Evolutionary conservation across 2,797 vertebrate genomes (phyloP), one percentile per base, ranked within the genome.

Genomic region (Myotis daubentonii): DNA sequence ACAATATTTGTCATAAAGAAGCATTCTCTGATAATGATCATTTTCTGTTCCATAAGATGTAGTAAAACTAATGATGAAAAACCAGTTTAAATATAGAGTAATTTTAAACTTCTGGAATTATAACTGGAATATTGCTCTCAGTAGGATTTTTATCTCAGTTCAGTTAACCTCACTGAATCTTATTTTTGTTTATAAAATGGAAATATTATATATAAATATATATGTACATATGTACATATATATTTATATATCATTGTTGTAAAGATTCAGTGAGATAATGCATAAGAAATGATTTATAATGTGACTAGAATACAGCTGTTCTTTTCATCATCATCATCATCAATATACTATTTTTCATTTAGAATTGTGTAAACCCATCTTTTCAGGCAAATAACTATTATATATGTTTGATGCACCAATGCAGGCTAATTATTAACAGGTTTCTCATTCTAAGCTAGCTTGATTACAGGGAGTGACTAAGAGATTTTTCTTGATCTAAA

Each of bases 81-180:
- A 8, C 1, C 5, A 49, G 2, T 62, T 78, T 84, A 87, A 79
- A 83, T 41, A 89, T 15, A 51, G 1, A 87, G 15, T 79, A 19
- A 90, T 93, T 88, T 89, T 82, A 55, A 93, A 74, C 49, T 81
- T 68, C 33, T 89, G 6, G 4, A 91, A 8, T 33, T 83, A 13
- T 20, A 81, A 6, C 38, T 68, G 9, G 12, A 74, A 33, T 57
- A 41, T 2, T 87, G 36, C 6, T 38, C 5, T 78, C n/a, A 92
- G 15, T 6, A 83, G 57, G 3, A 90, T 75, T 92, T 92, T 95
- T 41, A 47, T 62, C 11, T 91, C 25, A 30, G 16, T 28, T 60
- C 74, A 76, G 5, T 71, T 71, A 80, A 72, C 2, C 4, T 38
- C 51, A 47, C 5, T 49, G 17, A 78, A 71, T 1, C 7, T 57